phyloP scores from a whole-genome alignment of 2,888 invertebrate genomes.

The Sphaerolaimus hirsutus region DNA sequence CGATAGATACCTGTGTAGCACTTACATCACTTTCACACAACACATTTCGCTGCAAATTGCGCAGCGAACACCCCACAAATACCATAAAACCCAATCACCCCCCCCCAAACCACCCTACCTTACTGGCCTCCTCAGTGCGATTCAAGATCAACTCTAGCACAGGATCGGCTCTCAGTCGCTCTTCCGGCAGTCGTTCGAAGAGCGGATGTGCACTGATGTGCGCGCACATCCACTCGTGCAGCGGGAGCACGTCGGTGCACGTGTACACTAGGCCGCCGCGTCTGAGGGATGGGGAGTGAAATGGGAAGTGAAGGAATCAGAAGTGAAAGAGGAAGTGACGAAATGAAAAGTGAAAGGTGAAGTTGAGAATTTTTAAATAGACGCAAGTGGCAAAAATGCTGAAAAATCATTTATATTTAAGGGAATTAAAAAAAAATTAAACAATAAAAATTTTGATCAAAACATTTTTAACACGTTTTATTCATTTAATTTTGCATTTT shows the following conservation, averaged over 20 bases:
- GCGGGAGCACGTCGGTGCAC: conserved; percentile 84
- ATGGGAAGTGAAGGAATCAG: conserved; percentile 2
- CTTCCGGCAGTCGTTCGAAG: conserved; percentile 47
- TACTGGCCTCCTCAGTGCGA: conserved; percentile 90
- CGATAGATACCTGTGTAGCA: no score
- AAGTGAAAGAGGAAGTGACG: neutral
- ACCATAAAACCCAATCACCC: no score
- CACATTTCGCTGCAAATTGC: no score
- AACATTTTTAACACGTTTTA: neutral
- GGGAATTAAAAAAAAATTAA: no score
- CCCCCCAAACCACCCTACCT: no score
- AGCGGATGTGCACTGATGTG: conserved; percentile 73
- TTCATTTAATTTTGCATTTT: no score
- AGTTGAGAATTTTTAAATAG: no score
- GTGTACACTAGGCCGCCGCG: conserved; percentile 84
- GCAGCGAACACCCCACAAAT: no score
- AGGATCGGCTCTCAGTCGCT: conserved; percentile 43
- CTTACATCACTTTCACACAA: no score
- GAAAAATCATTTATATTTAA: no score
- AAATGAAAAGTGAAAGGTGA: neutral
- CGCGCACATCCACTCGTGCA: conserved; percentile 83
- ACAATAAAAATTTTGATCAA: neutral
- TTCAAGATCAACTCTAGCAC: conserved; percentile 66
- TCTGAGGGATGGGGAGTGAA: conserved; percentile 18
- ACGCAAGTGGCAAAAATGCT: no score